Evolutionary conservation across 2,113 vertebrate genomes (phyloP), one percentile per base, ranked within the genome.

Genomic region (Vulpes lagopus): DNA sequence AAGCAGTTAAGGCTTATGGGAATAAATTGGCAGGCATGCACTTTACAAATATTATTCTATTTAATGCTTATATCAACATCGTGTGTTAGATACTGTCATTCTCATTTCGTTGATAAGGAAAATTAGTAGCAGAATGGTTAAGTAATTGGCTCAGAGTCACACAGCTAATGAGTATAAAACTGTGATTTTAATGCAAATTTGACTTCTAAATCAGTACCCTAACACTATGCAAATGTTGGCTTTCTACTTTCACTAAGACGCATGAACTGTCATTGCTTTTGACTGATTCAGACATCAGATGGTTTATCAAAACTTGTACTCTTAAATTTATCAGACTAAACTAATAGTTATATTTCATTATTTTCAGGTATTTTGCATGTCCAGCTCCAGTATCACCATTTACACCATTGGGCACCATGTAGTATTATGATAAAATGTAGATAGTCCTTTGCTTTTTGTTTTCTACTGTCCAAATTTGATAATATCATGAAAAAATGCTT

Each of bases 81-180:
- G 0, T 65, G 86, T 83, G 35, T 91, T 23, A 92, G 49, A 89
- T n/a, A 53, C 53, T 59, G 43, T 89, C 94, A 51, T 79, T 86
- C 67, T 96, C 65, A 85, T 97, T 88, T 93, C 55, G 89, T 38
- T 65, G 89, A 94, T 83, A 96, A 95, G 76, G 57, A 95, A 92
- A 96, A 91, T 89, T 84, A 96, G 81, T 38, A 65, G 89, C 74
- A 76, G 73, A 79, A 91, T 51, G 79, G 65, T 79, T 83, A n/a
- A 83, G 59, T 82, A 55, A 84, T 64, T 87, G 90, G 22, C 43
- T 95, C 55, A 65, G 51, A 73, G 80, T 62, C 71, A 91, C 65
- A 94, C 27, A 93, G n/a, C 76, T 94, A 82, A 89, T 73, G 49
- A 95, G 3, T 89, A 5, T 69, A 93, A 88, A 96, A 64, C 53